These are phyloP conservation scores for Hyppa rectilinea DNA, from an alignment of 2,888 invertebrate genomes.

Conservation along the genomic window DNA sequence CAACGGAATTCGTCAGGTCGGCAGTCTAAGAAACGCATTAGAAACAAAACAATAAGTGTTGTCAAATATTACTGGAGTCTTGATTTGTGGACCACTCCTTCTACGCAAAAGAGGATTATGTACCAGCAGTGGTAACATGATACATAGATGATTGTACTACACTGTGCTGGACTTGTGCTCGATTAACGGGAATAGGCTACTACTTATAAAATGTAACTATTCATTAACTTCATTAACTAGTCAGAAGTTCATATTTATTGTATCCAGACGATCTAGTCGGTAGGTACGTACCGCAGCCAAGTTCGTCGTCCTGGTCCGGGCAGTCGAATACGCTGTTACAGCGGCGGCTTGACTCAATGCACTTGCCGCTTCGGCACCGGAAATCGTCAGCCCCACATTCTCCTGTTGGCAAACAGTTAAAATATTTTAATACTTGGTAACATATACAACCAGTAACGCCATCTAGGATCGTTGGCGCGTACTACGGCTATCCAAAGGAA, in stretches of 20 bases:
- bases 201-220: background rate
- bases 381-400: constrained; percentile 85
- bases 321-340: constrained; percentile 92
- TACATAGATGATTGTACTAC: background rate
- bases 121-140: background rate
- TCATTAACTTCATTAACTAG: no score
- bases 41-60: background rate
- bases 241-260: background rate
- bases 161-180: background rate
- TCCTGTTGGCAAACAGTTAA: constrained; percentile 77
- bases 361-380: constrained; percentile 90
- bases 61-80: background rate
- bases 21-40: constrained; percentile 72
- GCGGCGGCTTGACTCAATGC: constrained; percentile 88
- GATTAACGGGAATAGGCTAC: no score
- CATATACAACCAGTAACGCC: constrained; percentile 9
- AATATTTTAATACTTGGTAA: background rate
- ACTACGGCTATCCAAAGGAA: background rate
- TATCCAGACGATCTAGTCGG: background rate
- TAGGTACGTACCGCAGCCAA: constrained; percentile 88
- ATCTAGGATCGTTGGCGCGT: constrained; percentile 13
- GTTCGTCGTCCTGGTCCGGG: constrained; percentile 91
- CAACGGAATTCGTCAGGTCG: constrained; percentile 91
- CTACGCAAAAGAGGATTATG: background rate
- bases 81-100: background rate